These are phyloP conservation scores for Tetramorium parvispinum DNA, from an alignment of 1,140 invertebrate genomes.

Conservation along the genomic window DNA sequence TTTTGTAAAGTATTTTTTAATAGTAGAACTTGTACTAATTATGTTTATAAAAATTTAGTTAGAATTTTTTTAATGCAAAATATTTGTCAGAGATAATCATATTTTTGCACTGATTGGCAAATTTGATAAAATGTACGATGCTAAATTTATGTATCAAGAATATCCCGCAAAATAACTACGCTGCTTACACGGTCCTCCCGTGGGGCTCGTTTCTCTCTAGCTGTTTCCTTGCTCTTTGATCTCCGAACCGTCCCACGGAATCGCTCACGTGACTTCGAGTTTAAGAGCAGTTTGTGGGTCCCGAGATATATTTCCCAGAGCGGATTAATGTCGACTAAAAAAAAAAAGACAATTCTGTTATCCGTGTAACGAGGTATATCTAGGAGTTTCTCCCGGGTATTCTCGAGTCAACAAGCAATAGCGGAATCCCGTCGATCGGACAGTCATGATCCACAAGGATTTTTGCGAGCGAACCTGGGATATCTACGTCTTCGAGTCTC, in stretches of 20 bases:
- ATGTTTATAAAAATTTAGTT: neutral
- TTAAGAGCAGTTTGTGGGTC: slow-evolving; percentile 59
- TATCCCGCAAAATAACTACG: slow-evolving; percentile 29
- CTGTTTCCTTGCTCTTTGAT: slow-evolving; percentile 72
- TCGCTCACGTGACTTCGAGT: slow-evolving; percentile 60
- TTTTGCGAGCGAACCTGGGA: neutral
- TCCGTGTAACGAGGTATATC: slow-evolving; percentile 72
- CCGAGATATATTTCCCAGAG: slow-evolving; percentile 45
- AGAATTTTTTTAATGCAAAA: neutral
- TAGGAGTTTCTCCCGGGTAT: slow-evolving; percentile 46
- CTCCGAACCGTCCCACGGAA: slow-evolving; percentile 58
- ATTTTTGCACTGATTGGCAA: slow-evolving; percentile 5
- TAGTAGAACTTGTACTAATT: neutral
- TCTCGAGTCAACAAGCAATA: slow-evolving; percentile 36
- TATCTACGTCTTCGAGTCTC: slow-evolving; percentile 36
- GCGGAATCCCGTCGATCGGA: slow-evolving; percentile 5
- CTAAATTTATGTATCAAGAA: slow-evolving; percentile 41
- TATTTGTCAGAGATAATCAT: neutral
- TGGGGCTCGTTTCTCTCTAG: slow-evolving; percentile 40
- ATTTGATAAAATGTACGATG: slow-evolving; percentile 28
- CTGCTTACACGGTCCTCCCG: slow-evolving; percentile 22
- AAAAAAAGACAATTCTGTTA: slow-evolving; percentile 71
- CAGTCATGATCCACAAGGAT: slow-evolving; percentile 18
- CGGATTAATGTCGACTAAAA: slow-evolving; percentile 36
- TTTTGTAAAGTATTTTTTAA: neutral